Conservation (phyloP, 2,113 vertebrate genomes). For the Sander vitreus region DNA sequence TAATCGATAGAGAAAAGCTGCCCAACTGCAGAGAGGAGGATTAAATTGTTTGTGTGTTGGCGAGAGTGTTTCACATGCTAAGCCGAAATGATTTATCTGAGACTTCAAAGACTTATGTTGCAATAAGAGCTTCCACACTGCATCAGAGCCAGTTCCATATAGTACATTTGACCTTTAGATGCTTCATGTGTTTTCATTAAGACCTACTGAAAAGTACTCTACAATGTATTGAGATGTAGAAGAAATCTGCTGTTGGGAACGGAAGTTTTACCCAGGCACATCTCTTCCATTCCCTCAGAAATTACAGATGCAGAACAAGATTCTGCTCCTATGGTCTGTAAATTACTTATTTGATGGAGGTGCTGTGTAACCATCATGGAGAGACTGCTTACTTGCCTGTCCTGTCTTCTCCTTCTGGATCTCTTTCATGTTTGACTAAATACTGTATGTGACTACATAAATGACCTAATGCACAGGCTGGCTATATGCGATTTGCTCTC, state of each 20-base stretch:
- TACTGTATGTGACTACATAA: constrained; percentile 12
- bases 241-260: constrained; percentile 18
- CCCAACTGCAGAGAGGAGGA: constrained; percentile 59
- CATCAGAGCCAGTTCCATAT: not conserved
- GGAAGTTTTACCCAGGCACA: constrained; percentile 2
- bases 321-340: constrained; percentile 31
- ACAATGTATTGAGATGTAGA: not conserved
- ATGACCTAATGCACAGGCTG: constrained; percentile 6
- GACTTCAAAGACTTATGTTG: constrained; percentile 50
- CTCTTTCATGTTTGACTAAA: constrained; percentile 35
- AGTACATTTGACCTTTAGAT: not conserved
- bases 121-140: constrained; percentile 5
- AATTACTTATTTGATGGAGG: constrained; percentile 52
- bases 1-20: constrained; percentile 63
- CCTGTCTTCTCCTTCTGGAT: constrained; percentile 18
- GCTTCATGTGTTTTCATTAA: not conserved
- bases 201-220: constrained; percentile 1
- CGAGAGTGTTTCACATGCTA: constrained; percentile 34
- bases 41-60: constrained; percentile 61
- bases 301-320: not conserved
- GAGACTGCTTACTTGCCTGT: constrained; percentile 26
- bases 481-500: not conserved
- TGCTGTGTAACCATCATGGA: constrained; percentile 42
- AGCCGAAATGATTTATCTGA: constrained; percentile 36
- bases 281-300: not conserved